These are phyloP conservation scores for Hololepta plana DNA, from an alignment of 2,888 invertebrate genomes.

Conservation along the genomic window DNA sequence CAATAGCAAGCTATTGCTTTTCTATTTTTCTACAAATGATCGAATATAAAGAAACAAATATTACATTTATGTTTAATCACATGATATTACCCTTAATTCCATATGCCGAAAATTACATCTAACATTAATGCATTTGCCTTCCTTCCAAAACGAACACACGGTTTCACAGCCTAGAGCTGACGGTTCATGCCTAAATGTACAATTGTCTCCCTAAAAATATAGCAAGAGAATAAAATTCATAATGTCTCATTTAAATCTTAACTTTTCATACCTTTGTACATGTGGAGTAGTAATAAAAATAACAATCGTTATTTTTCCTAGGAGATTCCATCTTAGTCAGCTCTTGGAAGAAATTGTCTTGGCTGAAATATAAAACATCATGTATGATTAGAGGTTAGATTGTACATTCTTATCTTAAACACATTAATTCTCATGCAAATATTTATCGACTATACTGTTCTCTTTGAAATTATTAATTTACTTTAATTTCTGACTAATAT, in stretches of 20 bases:
- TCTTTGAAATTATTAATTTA: no score
- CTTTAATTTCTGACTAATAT: no score
- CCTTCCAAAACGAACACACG: conserved; percentile 66
- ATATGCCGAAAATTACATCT: conserved; percentile 72
- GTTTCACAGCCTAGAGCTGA: conserved; percentile 67
- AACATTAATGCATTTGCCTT: conserved; percentile 59
- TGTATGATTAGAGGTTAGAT: no score
- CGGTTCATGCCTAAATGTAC: conserved; percentile 71
- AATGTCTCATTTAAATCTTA: conserved; percentile 8
- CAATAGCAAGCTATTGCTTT: conserved; percentile 72
- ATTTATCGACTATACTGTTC: no score
- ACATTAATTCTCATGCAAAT: no score
- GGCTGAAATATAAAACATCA: conserved; percentile 20
- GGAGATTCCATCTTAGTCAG: conserved; percentile 45
- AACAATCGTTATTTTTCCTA: conserved; percentile 68
- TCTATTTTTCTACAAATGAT: conserved; percentile 50
- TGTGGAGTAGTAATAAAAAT: conserved; percentile 76
- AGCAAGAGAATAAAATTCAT: conserved; percentile 7
- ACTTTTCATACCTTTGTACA: conserved; percentile 56
- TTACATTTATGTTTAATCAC: background rate
- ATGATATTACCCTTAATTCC: conserved; percentile 50
- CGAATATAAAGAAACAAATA: background rate
- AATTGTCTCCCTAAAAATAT: conserved; percentile 49
- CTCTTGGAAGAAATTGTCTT: conserved; percentile 29
- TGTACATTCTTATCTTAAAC: no score